Base-by-base conservation (phyloP, 2,113 vertebrate species). In the Malurus elegans region DNA sequence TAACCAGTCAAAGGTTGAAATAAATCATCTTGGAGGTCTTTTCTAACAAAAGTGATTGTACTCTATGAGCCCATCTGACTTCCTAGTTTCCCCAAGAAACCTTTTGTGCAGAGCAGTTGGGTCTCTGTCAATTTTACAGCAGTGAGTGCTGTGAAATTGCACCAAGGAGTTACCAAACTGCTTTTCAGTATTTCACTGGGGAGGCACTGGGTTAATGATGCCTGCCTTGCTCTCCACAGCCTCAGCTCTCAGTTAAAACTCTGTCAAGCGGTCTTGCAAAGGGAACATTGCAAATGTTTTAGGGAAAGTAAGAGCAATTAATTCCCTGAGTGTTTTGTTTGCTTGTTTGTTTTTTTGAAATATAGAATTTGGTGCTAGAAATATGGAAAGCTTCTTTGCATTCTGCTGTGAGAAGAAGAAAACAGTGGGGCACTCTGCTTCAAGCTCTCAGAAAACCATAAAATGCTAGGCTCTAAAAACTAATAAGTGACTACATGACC, bases 181-280 rank as follows among this genome's bases (percentile, higher is more conserved):
- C 1, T 48, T 12, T 54, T n/a, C 58, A 80, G 36, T 3, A 36
- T 42, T 81, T 54, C 29, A 12, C 5, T 29, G 20, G 9, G 7
- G 13, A 66, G 16, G 5, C 3, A 5, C 1, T 0, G 0, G 17
- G 12, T 50, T 42, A 29, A 25, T 17, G 40, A 10, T 48, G 15
- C 31, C 44, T 84, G 20, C 40, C 26, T 9, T 90, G 65, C 31
- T 29, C 36, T 78, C 66, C 54, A 28, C 8, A 53, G 76, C 18
- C 50, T 66, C 47, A 53, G n/a, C 61, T 85, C 57, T 28, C 47
- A 25, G 31, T 51, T 61, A 29, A 72, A 82, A 61, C 4, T 71
- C 57, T 79, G 28, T n/a, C 29, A 72, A 32, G 15, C 18, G 60
- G 48, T 81, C 25, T 56, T 2, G 0, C 11, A 48, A n/a, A 57